Conservation (phyloP, 2,797 vertebrate species). For the Pangasius macronema region DNA sequence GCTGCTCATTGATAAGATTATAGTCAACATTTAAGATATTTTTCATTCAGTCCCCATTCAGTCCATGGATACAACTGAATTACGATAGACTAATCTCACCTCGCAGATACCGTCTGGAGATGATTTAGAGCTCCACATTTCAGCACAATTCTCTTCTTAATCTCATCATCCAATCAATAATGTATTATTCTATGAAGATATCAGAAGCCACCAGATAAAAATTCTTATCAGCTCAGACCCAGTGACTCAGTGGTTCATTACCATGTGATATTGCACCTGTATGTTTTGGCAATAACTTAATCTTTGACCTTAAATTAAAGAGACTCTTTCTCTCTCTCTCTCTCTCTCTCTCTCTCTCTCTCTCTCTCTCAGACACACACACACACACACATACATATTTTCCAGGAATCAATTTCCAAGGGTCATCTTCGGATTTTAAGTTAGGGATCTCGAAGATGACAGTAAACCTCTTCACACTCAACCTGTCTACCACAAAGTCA, state of each 20-base stretch:
- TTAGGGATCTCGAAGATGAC: too few relatives aligned
- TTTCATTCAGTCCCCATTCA: conserved; percentile 14
- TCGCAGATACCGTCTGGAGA: conserved; percentile 29
- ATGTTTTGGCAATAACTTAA: conserved; percentile 48
- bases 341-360: conserved; percentile 15
- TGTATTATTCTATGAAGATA: conserved; percentile 42
- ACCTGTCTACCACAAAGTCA: too few relatives aligned
- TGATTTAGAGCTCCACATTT: conserved; percentile 37
- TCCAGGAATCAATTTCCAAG: conserved; percentile 48
- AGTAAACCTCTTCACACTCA: too few relatives aligned
- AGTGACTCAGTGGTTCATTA: conserved; percentile 38
- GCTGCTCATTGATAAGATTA: conserved; percentile 9
- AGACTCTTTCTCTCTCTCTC: conserved; percentile 24
- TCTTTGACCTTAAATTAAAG: conserved; percentile 48
- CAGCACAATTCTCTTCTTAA: conserved; percentile 20
- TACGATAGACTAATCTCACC: conserved; percentile 31
- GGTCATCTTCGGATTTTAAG: too few relatives aligned
- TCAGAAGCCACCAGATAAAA: conserved; percentile 32
- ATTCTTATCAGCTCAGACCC: conserved; percentile 36
- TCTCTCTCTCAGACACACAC: conserved; percentile 22
- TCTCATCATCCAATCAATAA: conserved; percentile 45
- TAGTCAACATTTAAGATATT: conserved; percentile 4
- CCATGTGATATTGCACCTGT: conserved; percentile 32
- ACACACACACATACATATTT: not conserved
- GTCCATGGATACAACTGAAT: not conserved